Evolutionary conservation across 2,113 vertebrate species (phyloP), one percentile per base, ranked within the genome.

Genomic region (Tachycineta bicolor): DNA sequence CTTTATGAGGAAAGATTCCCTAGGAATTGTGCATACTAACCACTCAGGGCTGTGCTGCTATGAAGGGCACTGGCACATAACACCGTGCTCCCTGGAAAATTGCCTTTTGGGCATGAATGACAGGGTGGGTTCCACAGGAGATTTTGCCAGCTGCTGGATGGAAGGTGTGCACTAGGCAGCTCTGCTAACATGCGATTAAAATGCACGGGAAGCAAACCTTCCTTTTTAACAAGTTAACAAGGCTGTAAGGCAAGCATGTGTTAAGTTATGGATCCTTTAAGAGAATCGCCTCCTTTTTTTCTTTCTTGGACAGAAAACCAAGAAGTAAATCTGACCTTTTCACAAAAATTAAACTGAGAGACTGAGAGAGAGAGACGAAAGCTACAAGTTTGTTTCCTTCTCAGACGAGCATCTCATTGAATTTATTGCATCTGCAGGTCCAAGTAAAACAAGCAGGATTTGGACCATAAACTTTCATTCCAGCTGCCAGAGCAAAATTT

Each of bases 401-500:
- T 81, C 60, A 75, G 76, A 53, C 52, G 69, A 82, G 46, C 50
- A 79, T 82, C 73, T 92, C 65, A 50, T 6, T 83, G 88, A 81
- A 92, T 92, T 88, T 90, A 84, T 69, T 87, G 92, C 3, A 5
- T 43, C 65, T 65, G 24, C 13, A 43, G 24, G 44, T 75, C 94
- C 94, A 92, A 94, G 86, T 90, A 81, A 95, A 95, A 94, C 69
- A 84, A 82, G 73, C 20, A 89, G 77, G 52, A 92, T 94, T 87
- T 6, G n/a, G 81, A 60, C 90, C 1, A 4, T 94, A 92, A 93
- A 94, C 77, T 93, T 97, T 84, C 88, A 92, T 93, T 96, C 86
- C 80, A 95, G 92, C 93, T 94, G 92, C 94, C 90, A 92, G 92
- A 81, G 77, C 76, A 95, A 92, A 95, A 96, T 79, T 93, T 96